Evolutionary conservation across 2,888 invertebrate species (phyloP), one percentile per base, ranked within the genome.

Genomic region (Fragum sueziense): DNA sequence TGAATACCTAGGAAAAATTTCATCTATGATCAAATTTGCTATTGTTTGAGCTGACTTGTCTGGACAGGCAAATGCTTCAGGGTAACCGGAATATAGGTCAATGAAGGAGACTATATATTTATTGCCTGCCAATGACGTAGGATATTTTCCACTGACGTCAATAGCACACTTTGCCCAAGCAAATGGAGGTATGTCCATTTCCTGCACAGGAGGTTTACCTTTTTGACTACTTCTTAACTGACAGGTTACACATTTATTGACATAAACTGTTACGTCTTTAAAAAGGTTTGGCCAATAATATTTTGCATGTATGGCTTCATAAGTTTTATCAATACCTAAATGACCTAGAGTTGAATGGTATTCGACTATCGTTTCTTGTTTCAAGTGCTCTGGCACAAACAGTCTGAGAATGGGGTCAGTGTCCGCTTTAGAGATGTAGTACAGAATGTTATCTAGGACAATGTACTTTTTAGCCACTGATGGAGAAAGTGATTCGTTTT

Each of bases 221-320:
- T 76, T 76, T 20, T 65, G 27, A 33, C 68, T n/a, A 22, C 33
- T 67, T 20, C 76, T 59, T 25, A 47, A 77, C 47, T 83, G 83
- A 69, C 78, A 80, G 4, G n/a, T 25, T 1, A 74, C 22, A 70
- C 74, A 80, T 2, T 62, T 70, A 0, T 2, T 34, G 0, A 80
- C 62, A 67, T 67, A 81, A 2, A 75, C 62, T 22, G 71, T 27
- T 76, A 85, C 22, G 22, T 82, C 72, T 71, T 77, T 81, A 51
- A 75, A 82, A 29, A 82, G 34, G 51, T 80, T 79, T n/a, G 67
- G 67, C 85, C 82, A 82, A 69, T 59, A 79, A 68, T 79, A 73
- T 67, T 82, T 79, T 17, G 14, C 34, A 37, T 57, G 76, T 0
- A 82, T 79, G 9, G 69, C 37, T 29, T 76, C 75, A 73, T 47